These are phyloP conservation scores for Elachura formosa DNA, from an alignment of 2,113 vertebrate species.

Conservation along the genomic window DNA sequence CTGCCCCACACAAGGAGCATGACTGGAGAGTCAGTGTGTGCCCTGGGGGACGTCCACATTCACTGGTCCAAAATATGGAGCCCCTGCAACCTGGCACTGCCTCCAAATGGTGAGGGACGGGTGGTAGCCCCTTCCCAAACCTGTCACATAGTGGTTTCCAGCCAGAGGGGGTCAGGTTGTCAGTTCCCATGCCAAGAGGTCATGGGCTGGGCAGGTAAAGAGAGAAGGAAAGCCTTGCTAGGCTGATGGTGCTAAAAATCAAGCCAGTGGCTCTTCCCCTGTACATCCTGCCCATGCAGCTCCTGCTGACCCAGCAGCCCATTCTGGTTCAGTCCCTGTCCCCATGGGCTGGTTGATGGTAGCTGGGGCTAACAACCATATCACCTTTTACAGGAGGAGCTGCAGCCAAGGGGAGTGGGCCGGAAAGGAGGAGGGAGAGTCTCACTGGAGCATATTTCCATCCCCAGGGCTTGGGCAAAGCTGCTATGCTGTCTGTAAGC, in stretches of 20 bases:
- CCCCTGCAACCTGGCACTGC: not conserved
- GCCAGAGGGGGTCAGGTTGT: accelerated
- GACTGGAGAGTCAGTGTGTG: not conserved
- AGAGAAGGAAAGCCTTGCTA: not conserved
- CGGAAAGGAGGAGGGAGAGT: not conserved
- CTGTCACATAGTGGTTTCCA: not conserved
- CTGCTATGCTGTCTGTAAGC: not conserved
- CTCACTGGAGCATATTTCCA: not conserved
- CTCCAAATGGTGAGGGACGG: too few relatives aligned
- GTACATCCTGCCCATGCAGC: accelerated
- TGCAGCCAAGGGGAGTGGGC: accelerated
- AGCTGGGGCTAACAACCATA: accelerated
- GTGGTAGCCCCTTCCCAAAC: not conserved
- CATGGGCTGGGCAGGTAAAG: not conserved
- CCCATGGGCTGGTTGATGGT: not conserved
- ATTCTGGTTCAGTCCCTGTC: not conserved
- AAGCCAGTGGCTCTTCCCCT: not conserved
- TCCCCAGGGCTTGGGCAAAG: not conserved
- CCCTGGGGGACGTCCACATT: accelerated
- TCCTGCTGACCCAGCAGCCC: not conserved
- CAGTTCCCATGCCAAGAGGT: not conserved
- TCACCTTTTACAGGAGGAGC: not conserved
- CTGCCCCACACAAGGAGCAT: accelerated
- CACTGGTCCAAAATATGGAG: not conserved
- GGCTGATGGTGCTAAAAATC: not conserved